phyloP scores from a whole-genome alignment of 2,888 invertebrate genomes.

The Agrotis ipsilon region DNA sequence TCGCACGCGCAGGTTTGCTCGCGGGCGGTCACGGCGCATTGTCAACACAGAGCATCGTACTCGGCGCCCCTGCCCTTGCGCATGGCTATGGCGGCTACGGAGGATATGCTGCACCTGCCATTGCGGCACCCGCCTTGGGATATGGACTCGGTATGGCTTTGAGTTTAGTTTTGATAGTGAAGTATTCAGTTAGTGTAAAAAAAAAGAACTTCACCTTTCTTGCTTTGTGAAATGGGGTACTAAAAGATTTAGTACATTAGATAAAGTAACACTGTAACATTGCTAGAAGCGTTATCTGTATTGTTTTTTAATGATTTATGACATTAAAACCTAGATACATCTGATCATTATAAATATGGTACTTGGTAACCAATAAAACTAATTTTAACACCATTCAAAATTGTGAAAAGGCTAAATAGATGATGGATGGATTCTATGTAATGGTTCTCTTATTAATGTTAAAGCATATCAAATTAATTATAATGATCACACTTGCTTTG shows the following conservation, averaged over 20 bases:
- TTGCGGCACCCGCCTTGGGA: conserved; percentile 72
- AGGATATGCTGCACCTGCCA: conserved; percentile 75
- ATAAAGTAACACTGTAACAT: no score
- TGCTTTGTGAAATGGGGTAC: neutral
- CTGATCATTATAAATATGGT: no score
- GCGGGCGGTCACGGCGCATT: conserved; percentile 84
- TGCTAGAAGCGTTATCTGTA: no score
- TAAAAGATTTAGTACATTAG: neutral
- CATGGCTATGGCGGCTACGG: conserved; percentile 72
- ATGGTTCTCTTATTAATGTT: no score
- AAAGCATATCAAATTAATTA: no score
- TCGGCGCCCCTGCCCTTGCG: conserved; percentile 82
- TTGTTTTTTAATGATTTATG: no score
- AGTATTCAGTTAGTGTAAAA: neutral
- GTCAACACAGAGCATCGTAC: conserved; percentile 84
- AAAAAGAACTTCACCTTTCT: no score
- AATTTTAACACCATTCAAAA: neutral
- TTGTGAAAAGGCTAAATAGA: no score
- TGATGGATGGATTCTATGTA: no score
- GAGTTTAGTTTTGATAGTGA: neutral
- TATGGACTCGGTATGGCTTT: conserved; percentile 72
- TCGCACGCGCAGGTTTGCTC: conserved; percentile 88
- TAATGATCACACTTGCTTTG: neutral
- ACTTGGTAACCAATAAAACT: neutral
- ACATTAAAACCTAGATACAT: no score